These are phyloP conservation scores for Leptinotarsa peninsularis DNA, from an alignment of 2,888 invertebrate genomes.

Conservation along the genomic window DNA sequence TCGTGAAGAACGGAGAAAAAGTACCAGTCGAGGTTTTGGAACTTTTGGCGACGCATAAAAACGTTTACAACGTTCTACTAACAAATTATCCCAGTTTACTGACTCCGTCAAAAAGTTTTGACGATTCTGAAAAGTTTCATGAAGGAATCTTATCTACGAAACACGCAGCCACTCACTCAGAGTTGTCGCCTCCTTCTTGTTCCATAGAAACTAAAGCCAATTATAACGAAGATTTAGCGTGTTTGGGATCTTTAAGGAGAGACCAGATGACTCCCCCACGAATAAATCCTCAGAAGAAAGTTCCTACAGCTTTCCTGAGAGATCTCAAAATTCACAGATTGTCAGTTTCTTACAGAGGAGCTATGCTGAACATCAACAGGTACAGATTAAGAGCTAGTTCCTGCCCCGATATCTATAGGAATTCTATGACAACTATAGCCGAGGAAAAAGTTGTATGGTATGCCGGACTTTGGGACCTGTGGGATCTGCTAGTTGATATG, in stretches of 20 bases:
- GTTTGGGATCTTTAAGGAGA: conserved; percentile 71
- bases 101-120: conserved; percentile 79
- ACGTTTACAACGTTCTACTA: conserved; percentile 78
- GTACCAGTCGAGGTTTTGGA: conserved; percentile 83
- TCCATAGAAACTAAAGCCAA: conserved; percentile 58
- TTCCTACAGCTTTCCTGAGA: conserved; percentile 75
- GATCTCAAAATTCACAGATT: conserved; percentile 81
- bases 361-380: conserved; percentile 86
- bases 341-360: conserved; percentile 85
- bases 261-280: conserved; percentile 64
- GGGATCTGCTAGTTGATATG: conserved; percentile 81
- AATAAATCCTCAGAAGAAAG: conserved; percentile 62
- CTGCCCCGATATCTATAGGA: conserved; percentile 90
- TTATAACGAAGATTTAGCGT: conserved; percentile 64
- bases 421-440: conserved; percentile 88
- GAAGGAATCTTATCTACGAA: conserved; percentile 61
- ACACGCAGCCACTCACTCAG: conserved; percentile 60
- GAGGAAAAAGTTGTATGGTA: conserved; percentile 83
- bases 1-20: conserved; percentile 80
- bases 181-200: conserved; percentile 60
- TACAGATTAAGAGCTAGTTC: conserved; percentile 86
- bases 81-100: conserved; percentile 82
- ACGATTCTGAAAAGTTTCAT: conserved; percentile 72
- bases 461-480: conserved; percentile 81
- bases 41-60: conserved; percentile 76